Percentiles rank a stretch among this genome's conserved stretches.
Conservation (phyloP, 2,113 vertebrate genomes). For the Engraulis encrasicolus region DNA sequence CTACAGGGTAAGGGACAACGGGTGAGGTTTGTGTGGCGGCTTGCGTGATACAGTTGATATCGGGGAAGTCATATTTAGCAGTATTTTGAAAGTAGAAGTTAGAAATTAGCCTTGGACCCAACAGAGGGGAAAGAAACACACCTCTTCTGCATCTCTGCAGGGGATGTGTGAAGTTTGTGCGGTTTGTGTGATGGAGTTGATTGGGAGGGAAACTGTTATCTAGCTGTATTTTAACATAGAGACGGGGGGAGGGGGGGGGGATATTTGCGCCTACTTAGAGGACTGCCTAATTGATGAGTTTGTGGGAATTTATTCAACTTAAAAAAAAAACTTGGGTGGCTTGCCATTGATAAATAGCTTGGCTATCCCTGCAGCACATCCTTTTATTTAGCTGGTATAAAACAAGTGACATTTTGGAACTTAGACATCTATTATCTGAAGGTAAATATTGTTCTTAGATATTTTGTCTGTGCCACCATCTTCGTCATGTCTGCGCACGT, state of each 20-base stretch:
- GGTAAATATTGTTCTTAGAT: neutral
- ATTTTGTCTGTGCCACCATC: neutral
- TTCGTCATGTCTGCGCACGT: neutral
- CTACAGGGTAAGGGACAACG: too few relatives aligned
- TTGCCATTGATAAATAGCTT: constrained; percentile 9
- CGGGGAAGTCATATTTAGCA: too few relatives aligned
- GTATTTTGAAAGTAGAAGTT: too few relatives aligned
- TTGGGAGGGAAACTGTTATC: constrained; percentile 1
- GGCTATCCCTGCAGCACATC: too few relatives aligned
- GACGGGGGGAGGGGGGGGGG: neutral
- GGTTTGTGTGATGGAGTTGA: neutral
- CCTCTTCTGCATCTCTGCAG: too few relatives aligned
- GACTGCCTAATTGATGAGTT: constrained; percentile 1
- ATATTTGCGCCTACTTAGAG: neutral
- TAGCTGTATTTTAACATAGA: neutral
- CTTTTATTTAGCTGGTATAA: neutral
- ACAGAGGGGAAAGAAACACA: neutral
- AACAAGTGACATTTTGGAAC: neutral
- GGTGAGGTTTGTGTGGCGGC: too few relatives aligned
- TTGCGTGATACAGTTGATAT: too few relatives aligned
- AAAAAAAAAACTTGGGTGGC: neutral
- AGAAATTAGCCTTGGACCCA: constrained; percentile 58
- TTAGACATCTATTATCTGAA: neutral
- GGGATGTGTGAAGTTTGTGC: neutral
- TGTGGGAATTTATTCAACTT: constrained; percentile 7